Evolutionary conservation across 2,113 vertebrate genomes (phyloP).

Genomic region (Misgurnus anguillicaudatus): DNA sequence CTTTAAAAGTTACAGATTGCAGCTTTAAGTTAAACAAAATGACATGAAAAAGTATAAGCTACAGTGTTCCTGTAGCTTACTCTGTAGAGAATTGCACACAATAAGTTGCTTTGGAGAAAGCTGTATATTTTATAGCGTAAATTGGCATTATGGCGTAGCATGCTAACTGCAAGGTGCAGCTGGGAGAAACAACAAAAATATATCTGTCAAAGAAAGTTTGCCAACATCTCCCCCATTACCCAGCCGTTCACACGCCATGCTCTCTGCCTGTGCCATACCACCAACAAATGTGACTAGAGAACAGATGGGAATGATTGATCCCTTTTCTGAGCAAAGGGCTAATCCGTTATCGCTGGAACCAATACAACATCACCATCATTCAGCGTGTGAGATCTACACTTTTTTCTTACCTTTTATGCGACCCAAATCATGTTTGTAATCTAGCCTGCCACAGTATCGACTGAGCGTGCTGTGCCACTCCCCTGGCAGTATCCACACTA

Average conservation of each 20-base stretch:
- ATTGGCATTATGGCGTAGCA: background rate
- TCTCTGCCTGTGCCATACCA: conserved; percentile 26
- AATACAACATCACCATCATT: conserved; percentile 42
- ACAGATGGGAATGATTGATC: conserved; percentile 52
- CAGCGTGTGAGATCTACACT: conserved; percentile 9
- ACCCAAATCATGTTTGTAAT: conserved; percentile 50
- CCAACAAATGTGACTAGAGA: background rate
- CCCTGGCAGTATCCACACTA: conserved; percentile 44
- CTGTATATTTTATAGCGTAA: too few species aligned
- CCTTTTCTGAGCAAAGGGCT: conserved; percentile 43
- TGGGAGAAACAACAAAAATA: background rate
- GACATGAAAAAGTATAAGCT: too few species aligned
- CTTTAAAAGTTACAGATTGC: too few species aligned
- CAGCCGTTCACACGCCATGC: conserved; percentile 41
- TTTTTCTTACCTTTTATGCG: conserved; percentile 49
- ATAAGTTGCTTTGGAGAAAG: too few species aligned
- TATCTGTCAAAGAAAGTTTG: background rate
- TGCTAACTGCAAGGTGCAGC: background rate
- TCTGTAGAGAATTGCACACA: too few species aligned
- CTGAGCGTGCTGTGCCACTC: conserved; percentile 38
- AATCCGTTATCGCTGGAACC: conserved; percentile 45
- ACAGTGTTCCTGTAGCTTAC: too few species aligned
- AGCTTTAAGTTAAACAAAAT: too few species aligned
- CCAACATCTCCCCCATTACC: background rate
- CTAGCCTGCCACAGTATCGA: conserved; percentile 32